Base-by-base conservation (phyloP, 2,888 invertebrate species). In the Hofmannophila pseudospretella region DNA sequence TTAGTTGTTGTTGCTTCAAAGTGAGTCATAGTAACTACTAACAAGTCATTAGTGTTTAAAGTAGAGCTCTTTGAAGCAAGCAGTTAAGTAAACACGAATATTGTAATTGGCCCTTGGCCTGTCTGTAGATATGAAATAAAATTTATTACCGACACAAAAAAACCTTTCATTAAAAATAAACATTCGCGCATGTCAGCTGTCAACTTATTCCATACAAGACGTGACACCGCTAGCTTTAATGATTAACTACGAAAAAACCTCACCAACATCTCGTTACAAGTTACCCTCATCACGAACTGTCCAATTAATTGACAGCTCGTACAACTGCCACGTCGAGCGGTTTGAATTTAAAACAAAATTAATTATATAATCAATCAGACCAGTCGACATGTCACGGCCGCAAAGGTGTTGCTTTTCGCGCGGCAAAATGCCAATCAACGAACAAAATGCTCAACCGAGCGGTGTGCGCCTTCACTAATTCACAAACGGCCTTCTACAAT, bases 351-450 rank as follows among this genome's bases (percentile, higher is more conserved):
- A 77, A 79, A 78, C 67, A 69, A 75, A 84, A 84, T 84, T 84
- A 84, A 84, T 82, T 81, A 82, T 81, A 78, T 81, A 82, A 82
- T 84, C 81, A 82, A 81, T 81, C 80, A 74, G 67, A 66, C 57
- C 16, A 16, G 73, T n/a, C n/a, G n/a, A 73, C 73, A 68, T 74
- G 80, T 77, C 82, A 77, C 51, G 79, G 78, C 68, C 79, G 68
- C 62, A 62, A 69, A 80, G 80, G 81, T 84, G 84, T 80, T 78
- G 73, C 78, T 77, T 80, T 81, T 82, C 76, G 81, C 82, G 71
- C 80, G 70, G 75, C 71, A 63, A 74, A 78, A 76, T 78, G 81
- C 74, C 81, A 81, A 78, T 81, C 81, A 78, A 74, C 67, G 69
- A 62, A 69, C 70, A 72, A 79, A 80, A 75, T 70, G 74, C 67